Percentiles rank a stretch among this genome's conserved stretches.
Evolutionary conservation across 1,140 invertebrate species (phyloP).

Genomic region (Chrysopa pallens): DNA sequence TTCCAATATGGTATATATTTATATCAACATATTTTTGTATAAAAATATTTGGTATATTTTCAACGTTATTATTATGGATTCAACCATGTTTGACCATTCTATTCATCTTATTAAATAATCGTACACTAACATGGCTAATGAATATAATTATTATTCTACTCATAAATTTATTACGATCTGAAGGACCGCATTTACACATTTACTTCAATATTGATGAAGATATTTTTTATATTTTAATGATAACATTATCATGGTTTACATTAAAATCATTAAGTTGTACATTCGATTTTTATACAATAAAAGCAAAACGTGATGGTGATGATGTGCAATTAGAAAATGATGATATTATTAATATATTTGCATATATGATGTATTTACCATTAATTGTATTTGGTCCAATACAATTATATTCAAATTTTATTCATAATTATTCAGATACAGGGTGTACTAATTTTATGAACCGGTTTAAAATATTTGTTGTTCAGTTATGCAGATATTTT

Average conservation of each 20-base stretch:
- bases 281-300: conserved; percentile 21
- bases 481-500: conserved; percentile 34
- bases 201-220: conserved; percentile 11
- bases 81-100: conserved; percentile 16
- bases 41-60: conserved; percentile 15
- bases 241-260: conserved; percentile 32
- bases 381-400: conserved; percentile 56
- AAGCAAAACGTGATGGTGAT: conserved; percentile 12
- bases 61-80: conserved; percentile 17
- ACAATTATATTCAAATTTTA: conserved; percentile 47
- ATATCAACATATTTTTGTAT: conserved; percentile 11
- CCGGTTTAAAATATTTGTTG: conserved; percentile 23
- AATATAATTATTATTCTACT: conserved; percentile 8
- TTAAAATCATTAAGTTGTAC: conserved; percentile 32
- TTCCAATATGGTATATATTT: neutral
- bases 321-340: conserved; percentile 10
- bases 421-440: conserved; percentile 17
- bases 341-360: conserved; percentile 26
- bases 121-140: neutral
- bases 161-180: conserved; percentile 19
- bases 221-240: conserved; percentile 22
- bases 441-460: conserved; percentile 14
- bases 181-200: no score
- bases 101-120: neutral
- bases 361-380: conserved; percentile 62